phyloP scores from a whole-genome alignment of 2,797 vertebrate genomes.

The Tolypeutes matacus region DNA sequence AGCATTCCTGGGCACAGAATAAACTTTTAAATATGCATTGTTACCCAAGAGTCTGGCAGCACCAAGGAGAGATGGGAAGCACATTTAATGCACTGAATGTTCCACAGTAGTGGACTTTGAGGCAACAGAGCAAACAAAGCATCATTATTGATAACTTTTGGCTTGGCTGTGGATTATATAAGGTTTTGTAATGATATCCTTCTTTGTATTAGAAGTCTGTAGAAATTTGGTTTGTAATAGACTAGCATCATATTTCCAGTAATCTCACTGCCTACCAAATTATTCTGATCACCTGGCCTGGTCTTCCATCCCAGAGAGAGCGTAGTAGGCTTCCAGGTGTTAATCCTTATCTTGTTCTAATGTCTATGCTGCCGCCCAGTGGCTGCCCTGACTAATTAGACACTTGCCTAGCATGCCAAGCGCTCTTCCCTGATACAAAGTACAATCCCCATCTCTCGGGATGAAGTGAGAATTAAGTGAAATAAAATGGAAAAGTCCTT shows the following conservation, averaged over 20 bases:
- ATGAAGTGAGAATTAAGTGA: not conserved
- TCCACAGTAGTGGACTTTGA: not conserved
- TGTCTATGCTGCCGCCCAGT: not conserved
- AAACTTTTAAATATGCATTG: not conserved
- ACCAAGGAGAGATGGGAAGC: not conserved
- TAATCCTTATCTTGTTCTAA: not conserved
- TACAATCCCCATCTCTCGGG: not conserved
- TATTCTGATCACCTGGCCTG: not conserved
- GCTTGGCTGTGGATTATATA: not conserved
- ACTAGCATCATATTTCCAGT: not conserved
- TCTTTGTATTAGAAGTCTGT: not conserved
- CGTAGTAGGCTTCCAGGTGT: not conserved
- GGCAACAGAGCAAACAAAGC: not conserved
- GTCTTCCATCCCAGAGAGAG: fast-evolving
- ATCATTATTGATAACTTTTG: not conserved
- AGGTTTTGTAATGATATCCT: not conserved
- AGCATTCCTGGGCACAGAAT: not conserved
- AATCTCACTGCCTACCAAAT: not conserved
- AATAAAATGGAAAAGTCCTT: not conserved
- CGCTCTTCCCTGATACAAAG: not conserved
- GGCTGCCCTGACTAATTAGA: not conserved
- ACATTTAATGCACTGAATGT: fast-evolving
- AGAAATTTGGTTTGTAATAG: not conserved
- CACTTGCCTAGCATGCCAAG: not conserved
- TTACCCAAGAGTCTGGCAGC: not conserved